phyloP scores from a whole-genome alignment of 2,797 vertebrate genomes.

The Scleropages formosus region DNA sequence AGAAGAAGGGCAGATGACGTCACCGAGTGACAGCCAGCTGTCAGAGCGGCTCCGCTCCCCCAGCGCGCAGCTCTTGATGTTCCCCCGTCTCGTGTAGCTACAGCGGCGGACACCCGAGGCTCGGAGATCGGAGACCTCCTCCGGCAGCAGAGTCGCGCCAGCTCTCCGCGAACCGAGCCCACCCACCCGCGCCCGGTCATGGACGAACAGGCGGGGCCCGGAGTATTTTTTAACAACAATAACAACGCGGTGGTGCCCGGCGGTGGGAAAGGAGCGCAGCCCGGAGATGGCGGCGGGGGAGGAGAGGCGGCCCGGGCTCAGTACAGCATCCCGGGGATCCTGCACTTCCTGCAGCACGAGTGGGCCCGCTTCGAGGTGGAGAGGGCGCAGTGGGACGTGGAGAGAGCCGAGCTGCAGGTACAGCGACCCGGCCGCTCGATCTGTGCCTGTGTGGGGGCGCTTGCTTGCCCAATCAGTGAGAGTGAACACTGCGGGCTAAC shows the following conservation, averaged over 20 bases:
- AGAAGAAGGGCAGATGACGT: conserved; percentile 25
- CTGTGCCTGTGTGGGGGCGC: too few species aligned
- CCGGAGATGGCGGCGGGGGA: conserved; percentile 70
- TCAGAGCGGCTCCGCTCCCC: conserved; percentile 39
- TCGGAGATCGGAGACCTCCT: conserved; percentile 31
- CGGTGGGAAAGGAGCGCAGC: conserved; percentile 71
- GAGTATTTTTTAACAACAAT: conserved; percentile 94
- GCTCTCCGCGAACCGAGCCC: conserved; percentile 36
- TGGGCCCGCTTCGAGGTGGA: conserved; percentile 99
- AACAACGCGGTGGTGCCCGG: conserved; percentile 81
- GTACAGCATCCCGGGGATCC: conserved; percentile 95
- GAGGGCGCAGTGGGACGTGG: conserved; percentile 95
- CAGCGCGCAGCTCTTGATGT: conserved; percentile 39
- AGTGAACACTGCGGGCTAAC: too few species aligned
- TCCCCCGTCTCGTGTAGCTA: conserved; percentile 2
- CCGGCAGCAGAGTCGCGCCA: conserved; percentile 28
- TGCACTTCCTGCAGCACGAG: conserved; percentile 99
- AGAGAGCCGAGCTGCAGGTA: conserved; percentile 95
- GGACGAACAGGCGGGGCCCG: conserved; percentile 98
- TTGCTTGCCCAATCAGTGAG: too few species aligned
- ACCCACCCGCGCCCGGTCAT: conserved; percentile 78
- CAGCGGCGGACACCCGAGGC: conserved; percentile 4
- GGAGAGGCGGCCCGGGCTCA: conserved; percentile 85
- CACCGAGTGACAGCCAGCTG: conserved; percentile 48
- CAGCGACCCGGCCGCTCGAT: conserved; percentile 19